A percentile compares a stretch with the other conserved stretches of the same genome.
Evolutionary conservation across 2,113 vertebrate genomes (phyloP).

Genomic region (Nerophis ophidion): DNA sequence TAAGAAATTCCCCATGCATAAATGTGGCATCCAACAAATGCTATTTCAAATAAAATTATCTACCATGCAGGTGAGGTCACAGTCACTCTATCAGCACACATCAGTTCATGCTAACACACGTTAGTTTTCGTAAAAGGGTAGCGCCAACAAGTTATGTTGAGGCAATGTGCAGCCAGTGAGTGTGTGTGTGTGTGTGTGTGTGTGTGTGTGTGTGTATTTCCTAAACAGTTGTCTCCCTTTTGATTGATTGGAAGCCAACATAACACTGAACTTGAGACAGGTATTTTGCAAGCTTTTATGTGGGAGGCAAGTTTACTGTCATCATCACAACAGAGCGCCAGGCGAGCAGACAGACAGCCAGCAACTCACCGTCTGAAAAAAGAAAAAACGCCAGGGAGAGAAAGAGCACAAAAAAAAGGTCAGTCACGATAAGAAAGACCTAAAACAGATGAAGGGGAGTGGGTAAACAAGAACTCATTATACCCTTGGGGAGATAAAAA

Average conservation of each 20-base stretch:
- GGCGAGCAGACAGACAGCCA: conserved; percentile 40
- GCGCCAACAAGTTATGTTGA: conserved; percentile 11
- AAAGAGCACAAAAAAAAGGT: conserved; percentile 64
- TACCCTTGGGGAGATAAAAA: conserved; percentile 17
- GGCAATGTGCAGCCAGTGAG: not conserved
- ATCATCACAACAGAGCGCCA: conserved; percentile 48
- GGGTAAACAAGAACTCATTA: conserved; percentile 2
- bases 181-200: not conserved
- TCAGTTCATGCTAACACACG: conserved; percentile 67
- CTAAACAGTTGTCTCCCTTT: conserved; percentile 13
- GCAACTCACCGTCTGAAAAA: conserved; percentile 69
- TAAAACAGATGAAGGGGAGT: conserved; percentile 4
- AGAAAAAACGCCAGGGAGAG: conserved; percentile 63
- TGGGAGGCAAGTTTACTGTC: conserved; percentile 58
- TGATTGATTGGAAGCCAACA: conserved; percentile 26
- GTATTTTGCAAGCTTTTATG: conserved; percentile 68
- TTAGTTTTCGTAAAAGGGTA: conserved; percentile 70
- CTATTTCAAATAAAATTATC: conserved; percentile 1
- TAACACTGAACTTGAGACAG: conserved; percentile 16
- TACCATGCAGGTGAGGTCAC: conserved; percentile 23
- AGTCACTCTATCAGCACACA: conserved; percentile 55
- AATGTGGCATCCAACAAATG: not conserved
- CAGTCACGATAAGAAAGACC: not conserved
- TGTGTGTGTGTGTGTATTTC: not conserved
- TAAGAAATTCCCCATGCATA: not conserved